These are phyloP conservation scores for Euplagia quadripunctaria DNA, from an alignment of 2,888 invertebrate genomes.

Conservation along the genomic window DNA sequence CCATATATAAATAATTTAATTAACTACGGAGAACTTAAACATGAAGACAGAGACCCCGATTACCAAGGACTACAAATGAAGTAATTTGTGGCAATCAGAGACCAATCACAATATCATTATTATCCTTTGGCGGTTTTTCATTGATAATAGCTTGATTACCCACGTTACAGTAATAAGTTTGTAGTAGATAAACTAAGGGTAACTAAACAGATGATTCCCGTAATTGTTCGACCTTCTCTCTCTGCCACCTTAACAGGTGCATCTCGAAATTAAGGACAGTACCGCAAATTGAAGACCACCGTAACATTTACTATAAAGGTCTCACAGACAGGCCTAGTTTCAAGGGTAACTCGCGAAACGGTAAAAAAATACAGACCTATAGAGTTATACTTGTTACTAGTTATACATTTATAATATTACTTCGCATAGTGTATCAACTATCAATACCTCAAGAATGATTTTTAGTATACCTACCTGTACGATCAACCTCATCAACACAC, in stretches of 20 bases:
- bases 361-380: not conserved
- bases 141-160: conserved; percentile 28
- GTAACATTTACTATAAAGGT: not conserved
- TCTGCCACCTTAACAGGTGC: not conserved
- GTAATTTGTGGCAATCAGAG: conserved; percentile 79
- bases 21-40: conserved; percentile 20
- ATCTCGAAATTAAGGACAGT: not conserved
- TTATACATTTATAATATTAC: no score
- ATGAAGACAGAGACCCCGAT: conserved; percentile 58
- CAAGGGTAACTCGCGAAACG: not conserved
- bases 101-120: conserved; percentile 67
- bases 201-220: conserved; percentile 26
- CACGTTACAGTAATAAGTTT: conserved; percentile 27
- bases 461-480: no score
- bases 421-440: no score
- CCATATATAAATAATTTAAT: conserved; percentile 32
- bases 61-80: conserved; percentile 69
- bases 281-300: not conserved
- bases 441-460: no score
- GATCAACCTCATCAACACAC: no score
- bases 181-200: conserved; percentile 30
- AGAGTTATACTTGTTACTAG: no score
- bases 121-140: conserved; percentile 51
- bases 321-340: not conserved
- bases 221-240: conserved; percentile 15